phyloP scores from a whole-genome alignment of 1,140 invertebrate genomes.

The Drosophila sproati region DNA sequence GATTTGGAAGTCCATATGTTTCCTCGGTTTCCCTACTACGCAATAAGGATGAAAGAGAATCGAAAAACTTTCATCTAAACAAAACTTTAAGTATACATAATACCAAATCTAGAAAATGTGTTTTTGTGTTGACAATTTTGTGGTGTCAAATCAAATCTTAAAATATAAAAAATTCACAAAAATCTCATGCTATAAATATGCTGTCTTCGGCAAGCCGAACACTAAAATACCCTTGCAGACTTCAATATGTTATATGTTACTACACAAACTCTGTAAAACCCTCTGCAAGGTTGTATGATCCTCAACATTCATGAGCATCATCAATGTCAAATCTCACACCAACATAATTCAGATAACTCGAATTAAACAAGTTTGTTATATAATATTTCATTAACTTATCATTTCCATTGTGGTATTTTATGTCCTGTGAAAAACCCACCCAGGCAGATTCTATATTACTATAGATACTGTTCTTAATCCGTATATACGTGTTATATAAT shows the following conservation, averaged over 20 bases:
- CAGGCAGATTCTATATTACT: neutral
- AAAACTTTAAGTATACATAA: slow-evolving; percentile 84
- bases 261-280: neutral
- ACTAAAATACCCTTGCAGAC: slow-evolving; percentile 26
- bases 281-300: neutral
- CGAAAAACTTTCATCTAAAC: slow-evolving; percentile 83
- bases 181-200: slow-evolving; percentile 6
- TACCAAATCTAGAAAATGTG: slow-evolving; percentile 67
- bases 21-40: slow-evolving; percentile 77
- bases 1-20: slow-evolving; percentile 84
- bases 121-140: slow-evolving; percentile 62
- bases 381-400: neutral
- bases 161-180: slow-evolving; percentile 27
- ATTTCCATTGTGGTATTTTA: neutral
- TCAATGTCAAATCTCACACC: neutral
- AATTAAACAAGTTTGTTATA: neutral
- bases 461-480: too few relatives aligned
- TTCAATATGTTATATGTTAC: too few relatives aligned
- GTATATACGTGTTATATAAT: neutral
- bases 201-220: slow-evolving; percentile 21
- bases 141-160: slow-evolving; percentile 45
- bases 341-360: neutral
- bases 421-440: neutral
- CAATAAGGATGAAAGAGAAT: slow-evolving; percentile 84
- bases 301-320: neutral